These are phyloP conservation scores for Mormyrops boulengeri DNA, from an alignment of 2,797 vertebrate genomes.

Conservation along the genomic window DNA sequence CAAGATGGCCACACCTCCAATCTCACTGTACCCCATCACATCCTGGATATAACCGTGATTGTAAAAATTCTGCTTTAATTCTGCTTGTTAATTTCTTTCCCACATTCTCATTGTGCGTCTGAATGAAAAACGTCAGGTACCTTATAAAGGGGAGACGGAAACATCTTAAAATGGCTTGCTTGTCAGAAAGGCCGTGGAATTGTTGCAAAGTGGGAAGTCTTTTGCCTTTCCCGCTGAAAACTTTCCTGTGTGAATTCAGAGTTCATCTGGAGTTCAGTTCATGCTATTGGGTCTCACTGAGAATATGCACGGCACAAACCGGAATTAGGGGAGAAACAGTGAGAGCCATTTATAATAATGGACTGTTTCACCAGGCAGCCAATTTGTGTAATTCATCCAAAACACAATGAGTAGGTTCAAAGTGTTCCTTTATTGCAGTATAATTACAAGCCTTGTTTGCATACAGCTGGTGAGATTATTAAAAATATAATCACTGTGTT, in stretches of 20 bases:
- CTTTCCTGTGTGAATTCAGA: conserved; percentile 14
- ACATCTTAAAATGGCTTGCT: background rate
- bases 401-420: conserved; percentile 51
- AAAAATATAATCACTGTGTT: conserved; percentile 33
- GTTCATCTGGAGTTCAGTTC: conserved; percentile 12
- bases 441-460: conserved; percentile 51
- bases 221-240: background rate
- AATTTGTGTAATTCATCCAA: conserved; percentile 48
- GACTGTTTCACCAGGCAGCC: conserved; percentile 41
- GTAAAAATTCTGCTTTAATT: background rate
- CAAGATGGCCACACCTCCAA: background rate
- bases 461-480: conserved; percentile 52
- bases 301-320: conserved; percentile 23
- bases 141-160: background rate
- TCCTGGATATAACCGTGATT: background rate
- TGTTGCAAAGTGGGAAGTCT: background rate
- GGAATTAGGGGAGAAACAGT: conserved; percentile 23
- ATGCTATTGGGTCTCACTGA: conserved; percentile 26
- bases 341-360: conserved; percentile 38
- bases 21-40: background rate
- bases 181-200: conserved; percentile 1
- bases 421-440: conserved; percentile 50
- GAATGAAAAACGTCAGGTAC: background rate
- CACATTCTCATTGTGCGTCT: background rate
- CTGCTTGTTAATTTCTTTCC: background rate